These are phyloP conservation scores for Pachyramphus minor DNA, from an alignment of 2,113 vertebrate genomes.

Conservation along the genomic window DNA sequence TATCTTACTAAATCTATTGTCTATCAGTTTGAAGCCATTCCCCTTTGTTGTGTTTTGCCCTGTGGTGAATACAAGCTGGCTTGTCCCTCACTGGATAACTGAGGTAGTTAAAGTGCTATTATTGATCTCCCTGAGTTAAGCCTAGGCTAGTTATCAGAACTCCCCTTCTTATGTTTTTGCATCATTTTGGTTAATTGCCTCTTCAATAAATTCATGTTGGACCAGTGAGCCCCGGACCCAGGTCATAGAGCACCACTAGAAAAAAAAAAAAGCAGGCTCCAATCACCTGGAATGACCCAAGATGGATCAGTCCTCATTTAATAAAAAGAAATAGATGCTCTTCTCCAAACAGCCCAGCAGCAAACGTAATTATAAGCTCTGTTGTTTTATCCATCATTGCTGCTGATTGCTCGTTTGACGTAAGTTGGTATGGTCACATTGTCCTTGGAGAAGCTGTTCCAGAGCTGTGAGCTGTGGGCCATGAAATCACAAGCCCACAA, in stretches of 20 bases:
- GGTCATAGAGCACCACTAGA: neutral
- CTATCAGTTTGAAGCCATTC: neutral
- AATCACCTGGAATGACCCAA: neutral
- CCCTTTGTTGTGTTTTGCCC: neutral
- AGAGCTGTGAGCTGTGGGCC: neutral
- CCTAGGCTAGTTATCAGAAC: neutral
- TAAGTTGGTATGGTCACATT: neutral
- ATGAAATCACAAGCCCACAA: neutral
- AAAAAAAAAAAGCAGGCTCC: neutral
- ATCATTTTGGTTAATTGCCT: neutral
- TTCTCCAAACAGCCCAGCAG: neutral
- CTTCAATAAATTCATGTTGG: neutral
- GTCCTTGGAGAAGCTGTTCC: neutral
- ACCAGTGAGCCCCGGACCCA: neutral
- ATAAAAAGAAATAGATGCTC: neutral
- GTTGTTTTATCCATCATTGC: neutral
- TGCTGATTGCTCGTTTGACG: neutral
- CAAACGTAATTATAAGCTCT: neutral
- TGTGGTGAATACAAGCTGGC: neutral
- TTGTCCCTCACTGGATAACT: neutral
- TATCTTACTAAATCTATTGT: neutral
- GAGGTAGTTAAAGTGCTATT: neutral
- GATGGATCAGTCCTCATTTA: neutral
- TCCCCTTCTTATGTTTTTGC: neutral
- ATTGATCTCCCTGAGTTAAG: neutral